Conservation (phyloP, 2,113 vertebrate species). For the Lophius piscatorius region DNA sequence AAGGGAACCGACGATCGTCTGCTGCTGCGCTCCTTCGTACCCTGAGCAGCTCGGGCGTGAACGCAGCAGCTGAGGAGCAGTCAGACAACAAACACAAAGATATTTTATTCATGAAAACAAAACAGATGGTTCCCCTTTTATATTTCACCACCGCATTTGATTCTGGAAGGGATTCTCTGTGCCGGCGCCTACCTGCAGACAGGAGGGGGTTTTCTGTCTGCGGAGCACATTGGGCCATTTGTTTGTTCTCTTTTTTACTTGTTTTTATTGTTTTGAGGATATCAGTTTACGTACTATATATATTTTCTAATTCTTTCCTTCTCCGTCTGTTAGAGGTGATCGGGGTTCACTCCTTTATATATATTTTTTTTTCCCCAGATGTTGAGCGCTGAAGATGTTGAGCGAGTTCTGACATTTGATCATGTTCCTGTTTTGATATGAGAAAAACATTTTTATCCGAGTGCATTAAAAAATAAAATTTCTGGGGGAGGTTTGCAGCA, state of each 20-base stretch:
- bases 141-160: constrained; percentile 55
- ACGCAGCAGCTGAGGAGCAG: constrained; percentile 25
- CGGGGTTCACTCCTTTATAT: constrained; percentile 4
- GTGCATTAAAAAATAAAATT: too few relatives aligned
- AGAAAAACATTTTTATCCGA: too few relatives aligned
- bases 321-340: constrained; percentile 2
- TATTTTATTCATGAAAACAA: constrained; percentile 59
- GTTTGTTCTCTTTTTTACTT: constrained; percentile 6
- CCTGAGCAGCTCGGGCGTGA: too few relatives aligned
- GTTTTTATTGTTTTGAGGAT: constrained; percentile 9
- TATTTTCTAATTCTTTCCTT: constrained; percentile 8
- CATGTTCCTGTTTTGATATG: too few relatives aligned
- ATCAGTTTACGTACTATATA: constrained; percentile 14
- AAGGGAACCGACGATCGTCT: background rate
- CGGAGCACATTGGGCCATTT: background rate
- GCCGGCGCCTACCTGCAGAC: constrained; percentile 8
- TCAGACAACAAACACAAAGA: constrained; percentile 51
- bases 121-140: constrained; percentile 24
- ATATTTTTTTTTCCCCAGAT: constrained; percentile 1
- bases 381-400: background rate
- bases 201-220: constrained; percentile 11
- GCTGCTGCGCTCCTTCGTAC: constrained; percentile 1
- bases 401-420: background rate
- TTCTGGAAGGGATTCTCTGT: constrained; percentile 35
- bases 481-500: background rate